Evolutionary conservation across 1,140 invertebrate species (phyloP).

Genomic region (Drosophila pallidifrons): DNA sequence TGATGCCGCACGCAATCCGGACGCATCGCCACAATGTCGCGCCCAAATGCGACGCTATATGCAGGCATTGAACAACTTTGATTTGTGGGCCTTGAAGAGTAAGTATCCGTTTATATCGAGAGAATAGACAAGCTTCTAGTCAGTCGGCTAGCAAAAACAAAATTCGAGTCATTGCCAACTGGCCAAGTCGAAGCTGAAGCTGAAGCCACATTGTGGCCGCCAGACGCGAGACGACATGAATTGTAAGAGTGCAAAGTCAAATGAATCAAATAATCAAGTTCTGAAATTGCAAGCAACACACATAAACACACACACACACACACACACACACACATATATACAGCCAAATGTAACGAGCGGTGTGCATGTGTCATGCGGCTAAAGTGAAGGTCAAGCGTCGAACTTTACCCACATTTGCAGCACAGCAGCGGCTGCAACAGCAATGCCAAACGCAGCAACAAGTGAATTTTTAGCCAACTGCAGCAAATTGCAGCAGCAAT

Average conservation of each 20-base stretch:
- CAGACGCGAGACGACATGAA: slow-evolving; percentile 71
- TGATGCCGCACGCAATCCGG: slow-evolving; percentile 69
- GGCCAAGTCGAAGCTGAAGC: slow-evolving; percentile 36
- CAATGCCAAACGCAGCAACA: slow-evolving; percentile 61
- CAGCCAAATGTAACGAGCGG: slow-evolving; percentile 4
- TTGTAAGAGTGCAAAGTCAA: slow-evolving; percentile 78
- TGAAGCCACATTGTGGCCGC: slow-evolving; percentile 58
- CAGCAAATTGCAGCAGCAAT: slow-evolving; percentile 39
- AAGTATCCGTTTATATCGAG: slow-evolving; percentile 51
- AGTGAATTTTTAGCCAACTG: slow-evolving; percentile 60
- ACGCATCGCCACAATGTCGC: slow-evolving; percentile 69
- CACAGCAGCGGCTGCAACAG: slow-evolving; percentile 41
- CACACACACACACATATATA: slow-evolving; percentile 23
- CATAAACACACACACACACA: slow-evolving; percentile 29
- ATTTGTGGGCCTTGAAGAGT: slow-evolving; percentile 84
- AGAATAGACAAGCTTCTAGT: neutral
- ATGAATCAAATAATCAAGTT: slow-evolving; percentile 64
- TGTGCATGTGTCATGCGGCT: slow-evolving; percentile 49
- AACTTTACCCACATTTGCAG: slow-evolving; percentile 82
- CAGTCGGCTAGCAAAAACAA: neutral
- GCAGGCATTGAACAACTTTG: slow-evolving; percentile 76
- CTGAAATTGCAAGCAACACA: slow-evolving; percentile 53
- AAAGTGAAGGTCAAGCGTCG: slow-evolving; percentile 77
- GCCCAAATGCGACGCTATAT: slow-evolving; percentile 70
- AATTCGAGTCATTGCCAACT: slow-evolving; percentile 79